These are phyloP conservation scores for Stegophylla sp. DNA, from an alignment of 2,888 invertebrate genomes.

Conservation along the genomic window DNA sequence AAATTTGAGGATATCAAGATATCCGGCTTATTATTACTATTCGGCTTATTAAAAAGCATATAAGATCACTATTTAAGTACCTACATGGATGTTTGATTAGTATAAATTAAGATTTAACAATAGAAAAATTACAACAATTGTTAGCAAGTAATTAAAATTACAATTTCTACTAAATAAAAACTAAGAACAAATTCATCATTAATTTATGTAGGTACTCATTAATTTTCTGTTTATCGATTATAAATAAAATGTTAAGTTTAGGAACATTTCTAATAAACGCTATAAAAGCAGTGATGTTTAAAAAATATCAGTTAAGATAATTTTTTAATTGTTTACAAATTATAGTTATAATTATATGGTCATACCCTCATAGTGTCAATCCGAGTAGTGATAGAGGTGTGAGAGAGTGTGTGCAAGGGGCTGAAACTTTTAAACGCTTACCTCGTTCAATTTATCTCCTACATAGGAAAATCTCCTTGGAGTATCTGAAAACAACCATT, in stretches of 20 bases:
- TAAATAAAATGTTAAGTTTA: background rate
- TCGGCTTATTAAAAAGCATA: no score
- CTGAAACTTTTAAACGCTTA: conserved; percentile 36
- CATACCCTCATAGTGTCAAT: conserved; percentile 35
- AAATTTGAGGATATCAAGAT: no score
- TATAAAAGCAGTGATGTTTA: conserved; percentile 3
- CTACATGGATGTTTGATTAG: no score
- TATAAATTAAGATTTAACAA: no score
- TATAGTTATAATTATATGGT: background rate
- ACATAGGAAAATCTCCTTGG: conserved; percentile 3
- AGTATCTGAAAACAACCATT: conserved; percentile 4
- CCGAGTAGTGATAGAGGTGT: conserved; percentile 8
- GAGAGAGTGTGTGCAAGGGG: background rate
- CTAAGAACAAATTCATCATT: no score
- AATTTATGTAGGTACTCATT: no score
- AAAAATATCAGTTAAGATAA: background rate
- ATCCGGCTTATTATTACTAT: no score
- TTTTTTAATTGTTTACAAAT: background rate
- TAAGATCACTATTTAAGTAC: no score
- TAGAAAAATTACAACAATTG: no score
- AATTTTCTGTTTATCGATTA: no score
- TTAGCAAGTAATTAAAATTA: no score
- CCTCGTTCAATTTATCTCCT: conserved; percentile 36
- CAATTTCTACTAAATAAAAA: no score
- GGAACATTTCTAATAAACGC: background rate